A percentile compares a stretch with the other conserved stretches of the same genome.
Conservation (phyloP, 23 tunicate genomes). For the Ascidia mentula region DNA sequence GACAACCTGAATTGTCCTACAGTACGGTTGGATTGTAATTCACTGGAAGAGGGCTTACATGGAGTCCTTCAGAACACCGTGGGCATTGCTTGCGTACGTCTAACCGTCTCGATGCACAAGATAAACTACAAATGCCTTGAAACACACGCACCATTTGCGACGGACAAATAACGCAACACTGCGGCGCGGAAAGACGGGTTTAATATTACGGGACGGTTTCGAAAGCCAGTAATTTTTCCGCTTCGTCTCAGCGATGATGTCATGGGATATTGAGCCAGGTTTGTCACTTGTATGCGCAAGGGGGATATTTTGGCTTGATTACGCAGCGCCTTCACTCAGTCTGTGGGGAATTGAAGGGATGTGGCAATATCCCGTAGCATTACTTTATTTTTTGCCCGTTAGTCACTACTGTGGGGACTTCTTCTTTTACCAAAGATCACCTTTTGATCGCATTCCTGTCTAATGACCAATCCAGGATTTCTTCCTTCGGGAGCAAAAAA, state of each 20-base stretch:
- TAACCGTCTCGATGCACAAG: too few species aligned
- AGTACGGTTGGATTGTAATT: too few species aligned
- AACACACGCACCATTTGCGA: background rate
- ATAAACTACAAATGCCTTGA: too few species aligned
- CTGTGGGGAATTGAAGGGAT: background rate
- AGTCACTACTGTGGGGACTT: background rate
- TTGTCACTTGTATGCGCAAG: background rate
- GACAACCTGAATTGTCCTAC: too few species aligned
- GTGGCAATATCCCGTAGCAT: background rate
- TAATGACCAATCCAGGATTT: too few species aligned
- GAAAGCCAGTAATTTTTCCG: background rate
- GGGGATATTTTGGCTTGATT: background rate
- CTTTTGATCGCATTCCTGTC: too few species aligned
- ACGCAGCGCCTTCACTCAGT: conserved; percentile 4
- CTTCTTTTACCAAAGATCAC: too few species aligned
- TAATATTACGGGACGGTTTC: conserved; percentile 5
- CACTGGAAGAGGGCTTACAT: too few species aligned
- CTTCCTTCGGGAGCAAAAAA: too few species aligned
- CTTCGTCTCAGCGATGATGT: background rate
- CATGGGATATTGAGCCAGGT: too few species aligned
- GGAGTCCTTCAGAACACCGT: too few species aligned
- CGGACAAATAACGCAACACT: background rate
- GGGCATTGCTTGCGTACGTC: too few species aligned
- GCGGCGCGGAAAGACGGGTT: conserved; percentile 8
- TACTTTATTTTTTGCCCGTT: background rate